Percentiles rank a stretch among this genome's conserved stretches.
These are phyloP conservation scores for Tenualosa ilisha DNA, from an alignment of 2,797 vertebrate genomes.

Conservation along the genomic window DNA sequence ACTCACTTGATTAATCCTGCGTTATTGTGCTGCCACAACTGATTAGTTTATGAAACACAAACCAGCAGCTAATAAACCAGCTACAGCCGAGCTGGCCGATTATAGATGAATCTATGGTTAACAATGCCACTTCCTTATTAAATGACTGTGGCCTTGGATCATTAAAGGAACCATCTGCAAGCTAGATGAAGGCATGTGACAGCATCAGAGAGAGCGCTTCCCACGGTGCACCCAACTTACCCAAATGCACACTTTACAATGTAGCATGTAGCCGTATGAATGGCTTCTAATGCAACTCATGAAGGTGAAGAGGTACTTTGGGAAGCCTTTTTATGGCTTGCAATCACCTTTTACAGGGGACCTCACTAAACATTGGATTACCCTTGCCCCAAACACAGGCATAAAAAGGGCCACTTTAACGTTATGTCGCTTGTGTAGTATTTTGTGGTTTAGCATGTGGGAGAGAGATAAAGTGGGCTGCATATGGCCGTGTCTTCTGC, in stretches of 20 bases:
- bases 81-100: neutral
- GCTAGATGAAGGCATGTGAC: neutral
- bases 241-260: neutral
- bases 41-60: neutral
- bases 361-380: neutral
- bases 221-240: neutral
- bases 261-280: neutral
- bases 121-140: neutral
- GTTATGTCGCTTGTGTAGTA: neutral
- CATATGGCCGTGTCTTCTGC: neutral
- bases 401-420: neutral
- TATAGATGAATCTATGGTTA: neutral
- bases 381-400: neutral
- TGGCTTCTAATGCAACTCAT: neutral
- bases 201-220: no score
- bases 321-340: neutral
- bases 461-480: neutral
- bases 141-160: neutral
- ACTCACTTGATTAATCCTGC: neutral
- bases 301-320: neutral
- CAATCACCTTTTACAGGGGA: neutral
- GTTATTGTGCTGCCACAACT: neutral
- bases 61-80: neutral
- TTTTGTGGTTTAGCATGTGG: neutral
- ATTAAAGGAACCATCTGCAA: neutral